phyloP scores from a whole-genome alignment of 2,797 vertebrate genomes.

The Eupleurogrammus muticus region DNA sequence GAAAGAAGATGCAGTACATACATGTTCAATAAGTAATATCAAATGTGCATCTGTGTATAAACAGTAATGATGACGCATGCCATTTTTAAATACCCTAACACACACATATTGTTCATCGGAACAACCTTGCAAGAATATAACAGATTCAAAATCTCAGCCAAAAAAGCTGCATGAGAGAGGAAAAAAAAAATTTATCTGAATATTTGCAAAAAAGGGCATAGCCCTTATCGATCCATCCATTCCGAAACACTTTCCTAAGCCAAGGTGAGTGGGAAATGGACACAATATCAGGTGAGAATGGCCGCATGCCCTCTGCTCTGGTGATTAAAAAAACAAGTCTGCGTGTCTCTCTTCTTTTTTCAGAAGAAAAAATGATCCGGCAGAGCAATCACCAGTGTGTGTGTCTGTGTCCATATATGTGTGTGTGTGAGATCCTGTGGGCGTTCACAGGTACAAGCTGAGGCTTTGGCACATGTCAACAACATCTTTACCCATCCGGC shows the following conservation, averaged over 20 bases:
- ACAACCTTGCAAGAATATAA: constrained; percentile 14
- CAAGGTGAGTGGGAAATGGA: constrained; percentile 22
- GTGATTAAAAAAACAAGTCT: constrained; percentile 45
- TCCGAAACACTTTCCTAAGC: constrained; percentile 38
- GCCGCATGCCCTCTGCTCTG: constrained; percentile 13
- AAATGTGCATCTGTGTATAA: not conserved
- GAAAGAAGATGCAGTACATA: too few species aligned
- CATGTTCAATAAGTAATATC: not conserved
- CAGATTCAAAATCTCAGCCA: constrained; percentile 22
- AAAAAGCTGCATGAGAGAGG: constrained; percentile 2
- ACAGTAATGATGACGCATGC: not conserved
- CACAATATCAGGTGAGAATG: constrained; percentile 29
- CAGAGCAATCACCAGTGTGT: not conserved
- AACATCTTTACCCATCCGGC: constrained; percentile 31
- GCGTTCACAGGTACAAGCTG: constrained; percentile 41
- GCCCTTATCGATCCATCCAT: constrained; percentile 37
- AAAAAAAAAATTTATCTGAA: constrained; percentile 51
- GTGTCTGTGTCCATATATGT: not conserved
- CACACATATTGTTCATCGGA: constrained; percentile 11
- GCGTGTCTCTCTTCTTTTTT: constrained; percentile 57
- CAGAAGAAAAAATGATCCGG: constrained; percentile 32
- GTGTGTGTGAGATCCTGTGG: constrained; percentile 13
- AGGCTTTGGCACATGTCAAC: constrained; percentile 35
- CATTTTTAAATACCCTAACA: not conserved
- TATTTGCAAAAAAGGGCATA: constrained; percentile 57